phyloP scores from a whole-genome alignment of 2,888 invertebrate genomes.

The Drosophila pseudotakahashii region DNA sequence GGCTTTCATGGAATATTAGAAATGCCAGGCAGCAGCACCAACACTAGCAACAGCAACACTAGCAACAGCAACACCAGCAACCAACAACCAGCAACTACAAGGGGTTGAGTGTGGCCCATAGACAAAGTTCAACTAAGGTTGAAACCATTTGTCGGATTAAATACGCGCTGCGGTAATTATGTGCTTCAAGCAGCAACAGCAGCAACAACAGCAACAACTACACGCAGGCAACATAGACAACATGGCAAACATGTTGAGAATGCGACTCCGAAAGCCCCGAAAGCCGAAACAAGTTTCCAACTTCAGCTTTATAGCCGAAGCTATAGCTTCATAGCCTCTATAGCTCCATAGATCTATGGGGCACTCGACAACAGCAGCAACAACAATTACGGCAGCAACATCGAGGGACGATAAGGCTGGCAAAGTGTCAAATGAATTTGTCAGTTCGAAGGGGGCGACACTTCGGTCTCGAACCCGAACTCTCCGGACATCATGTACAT shows the following conservation, averaged over 20 bases:
- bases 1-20: slow-evolving; percentile 79
- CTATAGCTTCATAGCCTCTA: slow-evolving; percentile 18
- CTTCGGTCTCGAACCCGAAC: slow-evolving; percentile 59
- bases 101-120: slow-evolving; percentile 65
- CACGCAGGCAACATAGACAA: slow-evolving; percentile 59
- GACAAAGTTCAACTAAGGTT: slow-evolving; percentile 81
- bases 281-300: slow-evolving; percentile 72
- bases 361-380: slow-evolving; percentile 43
- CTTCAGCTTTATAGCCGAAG: slow-evolving; percentile 32
- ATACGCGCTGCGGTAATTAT: slow-evolving; percentile 82
- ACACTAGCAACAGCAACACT: slow-evolving; percentile 7
- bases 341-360: slow-evolving; percentile 1
- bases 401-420: slow-evolving; percentile 65
- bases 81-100: slow-evolving; percentile 39
- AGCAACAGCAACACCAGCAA: slow-evolving; percentile 27
- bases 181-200: slow-evolving; percentile 66
- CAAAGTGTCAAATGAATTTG: slow-evolving; percentile 81
- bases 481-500: slow-evolving; percentile 29
- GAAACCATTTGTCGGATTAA: slow-evolving; percentile 80
- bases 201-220: slow-evolving; percentile 28
- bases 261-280: slow-evolving; percentile 52
- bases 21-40: slow-evolving; percentile 59
- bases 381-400: slow-evolving; percentile 45
- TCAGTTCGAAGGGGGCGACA: slow-evolving; percentile 36
- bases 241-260: slow-evolving; percentile 70